Conservation (phyloP, 2,797 vertebrate genomes). For the Sebastes miniatus region DNA sequence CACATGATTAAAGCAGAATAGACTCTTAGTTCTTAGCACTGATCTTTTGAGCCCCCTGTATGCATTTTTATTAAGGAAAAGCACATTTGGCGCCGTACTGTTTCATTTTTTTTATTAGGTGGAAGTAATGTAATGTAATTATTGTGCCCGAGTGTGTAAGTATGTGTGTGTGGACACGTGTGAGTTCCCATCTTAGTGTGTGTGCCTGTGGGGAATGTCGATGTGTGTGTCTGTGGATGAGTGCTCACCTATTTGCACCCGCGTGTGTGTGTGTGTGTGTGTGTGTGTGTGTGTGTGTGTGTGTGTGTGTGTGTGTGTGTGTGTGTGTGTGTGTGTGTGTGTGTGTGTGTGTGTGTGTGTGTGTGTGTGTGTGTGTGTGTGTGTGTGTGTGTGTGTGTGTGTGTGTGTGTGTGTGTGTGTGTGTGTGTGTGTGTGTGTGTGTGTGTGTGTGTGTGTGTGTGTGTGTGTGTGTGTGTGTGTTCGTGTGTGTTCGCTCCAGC, state of each 20-base stretch:
- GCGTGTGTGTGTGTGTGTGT: slow-evolving; percentile 9
- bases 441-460: slow-evolving; percentile 21
- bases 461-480: not conserved
- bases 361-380: slow-evolving; percentile 9
- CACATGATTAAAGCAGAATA: slow-evolving; percentile 82
- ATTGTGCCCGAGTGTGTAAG: slow-evolving; percentile 49
- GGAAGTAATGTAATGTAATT: slow-evolving; percentile 76
- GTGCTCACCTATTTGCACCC: slow-evolving; percentile 26
- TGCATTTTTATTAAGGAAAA: slow-evolving; percentile 83
- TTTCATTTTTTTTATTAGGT: slow-evolving; percentile 75
- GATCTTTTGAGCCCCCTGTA: slow-evolving; percentile 81
- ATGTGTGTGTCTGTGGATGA: slow-evolving; percentile 15
- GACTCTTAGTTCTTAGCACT: slow-evolving; percentile 78
- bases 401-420: slow-evolving; percentile 10
- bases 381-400: slow-evolving; percentile 1
- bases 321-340: not conserved
- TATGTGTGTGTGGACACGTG: slow-evolving; percentile 7
- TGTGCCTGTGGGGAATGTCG: slow-evolving; percentile 2
- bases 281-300: not conserved
- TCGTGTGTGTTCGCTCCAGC: slow-evolving; percentile 7
- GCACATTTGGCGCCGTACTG: slow-evolving; percentile 72
- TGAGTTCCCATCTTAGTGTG: not conserved
- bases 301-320: slow-evolving; percentile 21
- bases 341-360: slow-evolving; percentile 16
- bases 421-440: not conserved